Evolutionary conservation across 2,888 invertebrate genomes (phyloP).

Genomic region (Leptinotarsa tumamoca): DNA sequence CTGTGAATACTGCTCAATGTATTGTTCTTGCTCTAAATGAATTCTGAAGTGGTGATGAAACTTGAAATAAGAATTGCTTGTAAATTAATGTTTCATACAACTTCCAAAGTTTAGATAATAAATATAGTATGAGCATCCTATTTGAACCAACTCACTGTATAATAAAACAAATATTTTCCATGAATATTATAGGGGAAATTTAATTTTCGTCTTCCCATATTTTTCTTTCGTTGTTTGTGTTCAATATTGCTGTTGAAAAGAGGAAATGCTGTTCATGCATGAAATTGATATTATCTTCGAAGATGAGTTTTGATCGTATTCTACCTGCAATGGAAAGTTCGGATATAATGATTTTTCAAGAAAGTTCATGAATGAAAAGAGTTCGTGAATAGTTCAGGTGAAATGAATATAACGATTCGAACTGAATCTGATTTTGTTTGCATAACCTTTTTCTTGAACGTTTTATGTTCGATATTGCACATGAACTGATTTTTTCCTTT

Average conservation of each 20-base stretch:
- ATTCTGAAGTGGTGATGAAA: constrained; percentile 16
- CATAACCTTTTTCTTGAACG: too few species aligned
- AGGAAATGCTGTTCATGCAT: background rate
- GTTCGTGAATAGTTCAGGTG: too few species aligned
- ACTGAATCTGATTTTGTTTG: too few species aligned
- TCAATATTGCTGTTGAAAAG: background rate
- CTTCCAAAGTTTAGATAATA: background rate
- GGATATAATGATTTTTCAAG: too few species aligned
- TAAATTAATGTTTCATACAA: constrained; percentile 14
- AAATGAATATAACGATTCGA: too few species aligned
- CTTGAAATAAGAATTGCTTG: constrained; percentile 11
- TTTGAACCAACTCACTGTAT: background rate
- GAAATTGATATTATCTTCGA: background rate
- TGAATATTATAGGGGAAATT: background rate
- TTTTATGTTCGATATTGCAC: too few species aligned
- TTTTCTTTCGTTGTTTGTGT: constrained; percentile 1
- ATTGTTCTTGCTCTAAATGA: background rate
- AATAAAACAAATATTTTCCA: constrained; percentile 15
- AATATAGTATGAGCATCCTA: background rate
- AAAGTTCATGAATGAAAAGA: too few species aligned
- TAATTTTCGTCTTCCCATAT: background rate
- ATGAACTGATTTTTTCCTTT: too few species aligned
- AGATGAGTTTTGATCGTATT: background rate
- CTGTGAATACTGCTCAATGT: constrained; percentile 15
- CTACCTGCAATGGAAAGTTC: too few species aligned